Base-by-base conservation (phyloP, 2,888 invertebrate species). In the Matsumyia berberina region DNA sequence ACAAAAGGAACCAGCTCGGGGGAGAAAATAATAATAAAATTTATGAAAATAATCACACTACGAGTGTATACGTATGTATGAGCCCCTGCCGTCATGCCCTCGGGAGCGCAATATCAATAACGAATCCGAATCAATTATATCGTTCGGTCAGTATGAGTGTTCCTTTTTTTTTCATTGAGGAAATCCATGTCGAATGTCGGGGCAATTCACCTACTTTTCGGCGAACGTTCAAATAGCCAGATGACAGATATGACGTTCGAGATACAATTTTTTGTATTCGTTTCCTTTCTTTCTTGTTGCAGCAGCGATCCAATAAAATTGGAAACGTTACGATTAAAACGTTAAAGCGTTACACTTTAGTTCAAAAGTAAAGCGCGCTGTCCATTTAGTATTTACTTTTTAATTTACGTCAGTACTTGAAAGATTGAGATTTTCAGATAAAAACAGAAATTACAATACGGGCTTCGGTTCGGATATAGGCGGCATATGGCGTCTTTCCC, bases 131-230 rank as follows among this genome's bases (percentile, higher is more conserved):
- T 85, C 60, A 80, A 74, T 79, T 83, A 79, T 24, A n/a, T 85
- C 74, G 29, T 74, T 67, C 55, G 44, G 31, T 66, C 69, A 51
- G 57, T 64, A 62, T 17, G 44, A 46, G 70, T 42, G 2, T 55
- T 58, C 19, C 4, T 35, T 55, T 39, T 42, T 60, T 19, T 64
- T 80, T 67, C 66, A 49, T 55, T 58, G 57, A 73, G 58, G 39
- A 70, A 73, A 58, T 64, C 49, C 73, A 72, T 79, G 67, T 58
- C 62, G 74, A 62, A 69, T 70, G 44, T 69, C 44, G 62, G 62
- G 31, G 35, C 62, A 80, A 80, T 74, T 85, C 80, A 85, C 85
- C 85, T 80, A 85, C 85, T 64, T 85, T 80, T 74, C 70, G 83
- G 69, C 57, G 57, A 74, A 73, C 53, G 73, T 73, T 72, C 64